Conservation (phyloP, 1,140 invertebrate genomes). For the Lepidurus apus region DNA sequence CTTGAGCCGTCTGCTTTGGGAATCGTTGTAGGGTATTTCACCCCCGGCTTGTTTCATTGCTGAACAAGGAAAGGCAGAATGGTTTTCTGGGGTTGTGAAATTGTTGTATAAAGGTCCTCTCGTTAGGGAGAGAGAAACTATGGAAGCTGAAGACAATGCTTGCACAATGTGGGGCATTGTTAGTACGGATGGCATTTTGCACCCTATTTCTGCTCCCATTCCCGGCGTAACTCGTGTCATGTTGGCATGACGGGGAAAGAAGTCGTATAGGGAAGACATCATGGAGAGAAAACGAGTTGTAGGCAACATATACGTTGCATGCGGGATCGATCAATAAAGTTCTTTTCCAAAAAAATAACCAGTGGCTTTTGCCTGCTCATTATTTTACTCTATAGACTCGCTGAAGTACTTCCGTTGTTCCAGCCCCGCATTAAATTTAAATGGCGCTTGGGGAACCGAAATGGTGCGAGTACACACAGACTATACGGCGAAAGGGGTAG, state of each 20-base stretch:
- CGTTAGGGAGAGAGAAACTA: background rate
- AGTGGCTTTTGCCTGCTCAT: background rate
- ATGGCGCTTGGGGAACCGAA: background rate
- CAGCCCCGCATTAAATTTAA: background rate
- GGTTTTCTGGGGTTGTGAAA: background rate
- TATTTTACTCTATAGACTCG: background rate
- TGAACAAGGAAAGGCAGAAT: background rate
- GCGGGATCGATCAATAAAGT: background rate
- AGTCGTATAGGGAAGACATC: constrained; percentile 2
- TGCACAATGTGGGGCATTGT: constrained; percentile 12
- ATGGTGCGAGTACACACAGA: background rate
- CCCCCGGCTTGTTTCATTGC: background rate
- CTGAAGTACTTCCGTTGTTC: background rate
- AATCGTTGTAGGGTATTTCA: background rate
- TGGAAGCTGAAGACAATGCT: background rate
- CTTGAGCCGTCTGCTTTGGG: background rate
- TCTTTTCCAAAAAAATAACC: background rate
- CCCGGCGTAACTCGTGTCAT: background rate
- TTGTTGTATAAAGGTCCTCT: background rate
- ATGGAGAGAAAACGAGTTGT: background rate
- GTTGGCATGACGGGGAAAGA: background rate
- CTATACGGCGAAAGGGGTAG: background rate
- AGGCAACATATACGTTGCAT: background rate
- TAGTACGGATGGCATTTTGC: background rate
- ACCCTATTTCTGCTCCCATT: background rate